A percentile compares a stretch with the other conserved stretches of the same genome.
phyloP scores from a whole-genome alignment of 2,113 vertebrate genomes.

The Cryptomyrus ogoouensis region DNA sequence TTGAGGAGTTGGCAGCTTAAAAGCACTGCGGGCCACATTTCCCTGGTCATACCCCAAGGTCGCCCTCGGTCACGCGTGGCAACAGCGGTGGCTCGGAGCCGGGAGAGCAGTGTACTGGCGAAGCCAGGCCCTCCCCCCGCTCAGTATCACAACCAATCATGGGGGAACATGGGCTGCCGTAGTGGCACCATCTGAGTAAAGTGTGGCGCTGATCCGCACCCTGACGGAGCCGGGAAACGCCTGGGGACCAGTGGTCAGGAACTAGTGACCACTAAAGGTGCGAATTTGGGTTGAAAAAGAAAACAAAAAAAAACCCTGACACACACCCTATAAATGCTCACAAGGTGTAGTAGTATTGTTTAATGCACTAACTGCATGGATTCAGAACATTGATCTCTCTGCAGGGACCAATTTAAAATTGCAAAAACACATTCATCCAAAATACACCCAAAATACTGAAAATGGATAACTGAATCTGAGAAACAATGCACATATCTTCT shows the following conservation, averaged over 20 bases:
- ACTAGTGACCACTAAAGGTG: constrained; percentile 4
- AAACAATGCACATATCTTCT: neutral
- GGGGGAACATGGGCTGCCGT: neutral
- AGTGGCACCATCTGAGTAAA: neutral
- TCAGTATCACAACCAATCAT: neutral
- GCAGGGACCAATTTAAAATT: neutral
- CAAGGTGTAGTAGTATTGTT: neutral
- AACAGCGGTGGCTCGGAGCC: neutral
- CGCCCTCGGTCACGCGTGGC: constrained; percentile 1
- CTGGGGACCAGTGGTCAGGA: neutral
- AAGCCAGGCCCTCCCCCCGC: neutral
- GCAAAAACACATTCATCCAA: neutral
- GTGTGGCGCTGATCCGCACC: neutral
- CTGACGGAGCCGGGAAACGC: neutral
- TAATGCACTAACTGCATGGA: neutral
- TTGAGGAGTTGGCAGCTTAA: neutral
- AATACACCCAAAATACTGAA: neutral
- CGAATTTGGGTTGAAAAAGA: neutral
- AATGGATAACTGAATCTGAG: neutral
- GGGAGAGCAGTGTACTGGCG: neutral
- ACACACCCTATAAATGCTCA: neutral
- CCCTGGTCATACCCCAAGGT: neutral
- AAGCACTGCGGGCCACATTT: neutral
- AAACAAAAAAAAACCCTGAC: neutral
- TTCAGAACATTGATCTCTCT: neutral